phyloP scores from a whole-genome alignment of 2,797 vertebrate genomes.

The Columba guinea region DNA sequence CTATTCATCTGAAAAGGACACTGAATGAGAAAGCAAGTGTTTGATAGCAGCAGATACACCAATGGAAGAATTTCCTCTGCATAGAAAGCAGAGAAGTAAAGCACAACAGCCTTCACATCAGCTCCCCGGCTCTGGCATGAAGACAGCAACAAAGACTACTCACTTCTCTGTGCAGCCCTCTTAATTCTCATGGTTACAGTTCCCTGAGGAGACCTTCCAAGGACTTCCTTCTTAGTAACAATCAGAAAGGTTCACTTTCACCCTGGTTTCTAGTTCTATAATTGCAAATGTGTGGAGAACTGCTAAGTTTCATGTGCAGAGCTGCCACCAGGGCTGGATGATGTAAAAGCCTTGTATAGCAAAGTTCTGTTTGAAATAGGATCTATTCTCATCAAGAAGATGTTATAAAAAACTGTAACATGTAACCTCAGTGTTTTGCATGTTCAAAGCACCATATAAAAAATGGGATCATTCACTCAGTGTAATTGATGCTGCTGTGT shows the following conservation, averaged over 20 bases:
- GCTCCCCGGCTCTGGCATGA: background rate
- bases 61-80: background rate
- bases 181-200: background rate
- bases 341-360: background rate
- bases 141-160: background rate
- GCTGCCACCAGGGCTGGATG: background rate
- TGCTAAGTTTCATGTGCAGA: background rate
- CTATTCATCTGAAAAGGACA: background rate
- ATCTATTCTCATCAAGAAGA: background rate
- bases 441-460: background rate
- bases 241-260: background rate
- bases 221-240: background rate
- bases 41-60: background rate
- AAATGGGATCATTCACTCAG: background rate
- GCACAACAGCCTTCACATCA: background rate
- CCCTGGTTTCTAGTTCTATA: background rate
- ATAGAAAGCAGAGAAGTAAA: background rate
- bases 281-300: background rate
- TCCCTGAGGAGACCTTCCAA: background rate
- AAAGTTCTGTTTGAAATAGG: background rate
- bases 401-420: background rate
- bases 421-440: background rate
- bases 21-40: background rate
- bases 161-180: background rate
- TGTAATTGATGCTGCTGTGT: background rate